A percentile compares a stretch with the other conserved stretches of the same genome.
Evolutionary conservation across 2,113 vertebrate species (phyloP).

Genomic region (Hypocryptadius cinnamomeus): DNA sequence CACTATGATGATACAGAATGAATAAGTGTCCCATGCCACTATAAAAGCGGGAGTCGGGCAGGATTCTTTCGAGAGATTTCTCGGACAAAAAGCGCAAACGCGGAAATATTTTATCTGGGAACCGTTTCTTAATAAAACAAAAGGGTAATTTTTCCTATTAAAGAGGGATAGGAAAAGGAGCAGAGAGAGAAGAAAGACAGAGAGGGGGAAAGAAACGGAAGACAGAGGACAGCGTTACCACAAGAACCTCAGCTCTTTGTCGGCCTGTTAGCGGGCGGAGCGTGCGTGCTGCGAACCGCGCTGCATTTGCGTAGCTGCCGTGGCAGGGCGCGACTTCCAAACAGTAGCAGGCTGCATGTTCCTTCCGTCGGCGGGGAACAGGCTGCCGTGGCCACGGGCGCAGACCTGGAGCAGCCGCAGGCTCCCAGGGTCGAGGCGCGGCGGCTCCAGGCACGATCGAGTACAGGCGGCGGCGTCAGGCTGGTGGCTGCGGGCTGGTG

Average conservation of each 20-base stretch:
- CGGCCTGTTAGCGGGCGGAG: neutral
- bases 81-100: neutral
- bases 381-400: neutral
- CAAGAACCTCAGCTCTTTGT: neutral
- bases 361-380: neutral
- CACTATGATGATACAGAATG: neutral
- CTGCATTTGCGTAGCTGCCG: neutral
- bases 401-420: neutral
- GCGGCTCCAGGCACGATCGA: neutral
- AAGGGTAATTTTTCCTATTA: too few relatives aligned
- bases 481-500: neutral
- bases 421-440: neutral
- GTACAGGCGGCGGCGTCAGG: neutral
- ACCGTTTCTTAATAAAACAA: neutral
- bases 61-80: neutral
- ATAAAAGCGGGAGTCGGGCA: rapidly evolving
- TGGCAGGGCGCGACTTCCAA: neutral
- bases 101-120: neutral
- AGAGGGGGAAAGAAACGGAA: neutral
- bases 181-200: too few relatives aligned
- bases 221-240: too few relatives aligned
- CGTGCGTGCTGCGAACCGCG: neutral
- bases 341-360: neutral
- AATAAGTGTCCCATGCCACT: neutral
- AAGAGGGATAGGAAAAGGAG: neutral